Percentiles rank a stretch among this genome's conserved stretches.
Conservation (phyloP, 2,113 vertebrate species). For the Phaetusa simplex region DNA sequence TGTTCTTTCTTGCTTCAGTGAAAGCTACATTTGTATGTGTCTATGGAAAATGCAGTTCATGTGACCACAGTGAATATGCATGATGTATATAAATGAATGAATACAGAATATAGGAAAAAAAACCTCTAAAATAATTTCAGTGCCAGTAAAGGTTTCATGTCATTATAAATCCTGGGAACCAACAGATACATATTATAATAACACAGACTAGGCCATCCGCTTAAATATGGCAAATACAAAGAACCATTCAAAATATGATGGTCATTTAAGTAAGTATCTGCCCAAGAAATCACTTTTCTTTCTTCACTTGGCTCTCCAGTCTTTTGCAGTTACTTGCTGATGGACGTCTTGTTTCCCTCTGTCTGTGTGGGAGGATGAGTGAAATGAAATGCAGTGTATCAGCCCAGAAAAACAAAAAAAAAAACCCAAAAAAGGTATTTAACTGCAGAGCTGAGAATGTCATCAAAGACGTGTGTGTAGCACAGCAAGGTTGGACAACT, state of each 20-base stretch:
- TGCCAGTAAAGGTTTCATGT: background rate
- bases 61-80: background rate
- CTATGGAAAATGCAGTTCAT: background rate
- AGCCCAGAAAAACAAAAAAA: background rate
- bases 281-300: conserved; percentile 6
- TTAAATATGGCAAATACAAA: background rate
- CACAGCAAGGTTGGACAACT: background rate
- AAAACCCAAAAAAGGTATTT: background rate
- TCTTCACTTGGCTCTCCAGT: background rate
- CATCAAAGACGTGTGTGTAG: background rate
- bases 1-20: background rate
- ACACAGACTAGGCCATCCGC: background rate
- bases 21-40: background rate
- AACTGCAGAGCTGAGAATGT: background rate
- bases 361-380: background rate
- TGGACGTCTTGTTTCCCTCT: background rate
- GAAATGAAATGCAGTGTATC: background rate
- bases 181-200: background rate
- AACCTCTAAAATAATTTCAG: background rate
- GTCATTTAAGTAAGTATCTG: background rate
- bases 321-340: background rate
- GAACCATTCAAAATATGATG: background rate
- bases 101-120: background rate
- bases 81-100: background rate
- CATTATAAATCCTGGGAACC: background rate